Percentiles rank a stretch among this genome's conserved stretches.
Conservation (phyloP, 2,888 invertebrate species). For the Aquatica leii region DNA sequence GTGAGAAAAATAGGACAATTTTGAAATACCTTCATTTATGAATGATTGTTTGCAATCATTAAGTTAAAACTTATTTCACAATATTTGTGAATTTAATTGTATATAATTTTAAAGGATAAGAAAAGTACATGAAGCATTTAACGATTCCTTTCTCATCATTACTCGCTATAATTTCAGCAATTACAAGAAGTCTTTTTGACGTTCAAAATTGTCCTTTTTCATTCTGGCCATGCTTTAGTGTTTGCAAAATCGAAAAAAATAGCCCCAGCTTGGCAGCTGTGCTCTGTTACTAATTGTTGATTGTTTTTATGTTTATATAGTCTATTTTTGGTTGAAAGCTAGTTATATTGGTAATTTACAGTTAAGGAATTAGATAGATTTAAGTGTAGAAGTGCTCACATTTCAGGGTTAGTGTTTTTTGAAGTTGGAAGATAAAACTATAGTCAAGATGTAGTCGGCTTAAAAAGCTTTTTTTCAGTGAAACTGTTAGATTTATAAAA, state of each 20-base stretch:
- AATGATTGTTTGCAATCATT: slow-evolving; percentile 9
- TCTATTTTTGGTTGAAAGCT: slow-evolving; percentile 62
- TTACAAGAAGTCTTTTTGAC: too few species aligned
- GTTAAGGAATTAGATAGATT: slow-evolving; percentile 36
- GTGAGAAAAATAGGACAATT: slow-evolving; percentile 14
- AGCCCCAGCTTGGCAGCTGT: slow-evolving; percentile 50
- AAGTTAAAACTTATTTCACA: slow-evolving; percentile 11
- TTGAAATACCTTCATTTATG: slow-evolving; percentile 8
- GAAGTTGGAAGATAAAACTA: slow-evolving; percentile 7
- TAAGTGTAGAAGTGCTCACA: slow-evolving; percentile 45
- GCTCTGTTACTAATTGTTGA: slow-evolving; percentile 61
- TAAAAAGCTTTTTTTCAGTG: slow-evolving; percentile 24
- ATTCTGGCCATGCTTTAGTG: slow-evolving; percentile 39
- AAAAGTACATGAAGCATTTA: not conserved
- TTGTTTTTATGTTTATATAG: slow-evolving; percentile 63
- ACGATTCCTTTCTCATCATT: not conserved
- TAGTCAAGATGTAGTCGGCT: slow-evolving; percentile 28
- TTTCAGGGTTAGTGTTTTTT: slow-evolving; percentile 35
- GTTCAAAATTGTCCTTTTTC: slow-evolving; percentile 16
- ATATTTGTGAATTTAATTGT: slow-evolving; percentile 15
- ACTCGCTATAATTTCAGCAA: too few species aligned
- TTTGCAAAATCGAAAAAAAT: slow-evolving; percentile 41
- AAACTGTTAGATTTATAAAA: slow-evolving; percentile 28
- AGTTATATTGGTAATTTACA: slow-evolving; percentile 52
- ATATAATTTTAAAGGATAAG: slow-evolving; percentile 4